Conservation (phyloP, 2,888 invertebrate genomes). For the Luffia ferchaultella region DNA sequence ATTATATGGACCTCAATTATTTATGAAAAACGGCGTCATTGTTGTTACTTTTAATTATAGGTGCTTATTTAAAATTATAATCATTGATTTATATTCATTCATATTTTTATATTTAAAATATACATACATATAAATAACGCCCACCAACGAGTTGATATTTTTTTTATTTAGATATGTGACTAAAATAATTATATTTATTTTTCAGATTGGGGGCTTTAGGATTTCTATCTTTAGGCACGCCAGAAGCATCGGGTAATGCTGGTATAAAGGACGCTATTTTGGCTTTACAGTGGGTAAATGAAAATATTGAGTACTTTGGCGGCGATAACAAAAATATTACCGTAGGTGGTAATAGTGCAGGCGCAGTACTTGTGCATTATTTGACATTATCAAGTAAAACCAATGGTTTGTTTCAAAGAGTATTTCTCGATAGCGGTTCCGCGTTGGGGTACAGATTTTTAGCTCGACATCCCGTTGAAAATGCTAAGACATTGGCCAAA, state of each 20-base stretch:
- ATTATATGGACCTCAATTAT: slow-evolving; percentile 24
- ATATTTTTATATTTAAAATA: no score
- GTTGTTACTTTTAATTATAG: slow-evolving; percentile 33
- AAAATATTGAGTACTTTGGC: slow-evolving; percentile 26
- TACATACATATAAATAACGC: neutral
- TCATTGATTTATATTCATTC: no score
- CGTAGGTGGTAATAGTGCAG: slow-evolving; percentile 30
- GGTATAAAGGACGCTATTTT: slow-evolving; percentile 29
- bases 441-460: slow-evolving; percentile 21
- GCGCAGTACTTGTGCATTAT: slow-evolving; percentile 26
- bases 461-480: slow-evolving; percentile 16
- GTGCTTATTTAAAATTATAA: slow-evolving; percentile 10
- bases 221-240: slow-evolving; percentile 25
- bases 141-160: neutral
- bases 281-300: slow-evolving; percentile 27
- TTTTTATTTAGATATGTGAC: neutral
- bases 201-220: slow-evolving; percentile 32
- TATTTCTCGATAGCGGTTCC: slow-evolving; percentile 22
- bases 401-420: slow-evolving; percentile 21
- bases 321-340: slow-evolving; percentile 25
- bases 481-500: slow-evolving; percentile 17
- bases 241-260: slow-evolving; percentile 27
- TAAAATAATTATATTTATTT: neutral
- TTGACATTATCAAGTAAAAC: slow-evolving; percentile 26
- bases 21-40: slow-evolving; percentile 27